Percentiles rank a stretch among this genome's conserved stretches.
These are phyloP conservation scores for Chiridota heheva DNA, from an alignment of 35 echinoderm and acorn worm species.

Conservation along the genomic window DNA sequence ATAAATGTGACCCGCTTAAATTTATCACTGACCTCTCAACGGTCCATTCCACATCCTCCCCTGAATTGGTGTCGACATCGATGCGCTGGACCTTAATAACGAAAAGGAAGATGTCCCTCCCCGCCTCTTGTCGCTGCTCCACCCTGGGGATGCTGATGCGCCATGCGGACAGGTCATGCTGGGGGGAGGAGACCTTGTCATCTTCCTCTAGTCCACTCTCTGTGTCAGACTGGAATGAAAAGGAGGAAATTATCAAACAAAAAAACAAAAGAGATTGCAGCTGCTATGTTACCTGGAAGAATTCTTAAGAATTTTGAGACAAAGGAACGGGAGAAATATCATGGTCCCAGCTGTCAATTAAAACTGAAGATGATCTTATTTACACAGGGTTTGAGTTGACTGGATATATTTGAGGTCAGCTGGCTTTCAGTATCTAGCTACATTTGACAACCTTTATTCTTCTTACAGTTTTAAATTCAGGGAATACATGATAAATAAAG, in stretches of 20 bases:
- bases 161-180: constrained; percentile 88
- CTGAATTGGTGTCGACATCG: constrained; percentile 71
- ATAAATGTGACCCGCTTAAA: too few relatives aligned
- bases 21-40: constrained; percentile 72
- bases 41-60: constrained; percentile 74
- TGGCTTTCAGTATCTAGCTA: too few relatives aligned
- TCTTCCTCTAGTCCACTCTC: constrained; percentile 59
- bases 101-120: constrained; percentile 70
- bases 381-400: too few relatives aligned
- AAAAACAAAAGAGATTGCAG: not conserved
- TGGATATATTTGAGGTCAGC: too few relatives aligned
- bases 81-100: constrained; percentile 78
- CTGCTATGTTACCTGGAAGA: not conserved
- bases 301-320: not conserved
- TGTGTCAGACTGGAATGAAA: constrained; percentile 63
- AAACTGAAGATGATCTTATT: too few relatives aligned
- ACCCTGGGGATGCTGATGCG: constrained; percentile 78
- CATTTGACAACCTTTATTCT: constrained; percentile 14
- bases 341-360: too few relatives aligned
- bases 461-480: constrained; percentile 17
- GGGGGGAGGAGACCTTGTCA: constrained; percentile 59
- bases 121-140: constrained; percentile 57
- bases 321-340: not conserved
- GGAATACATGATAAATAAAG: too few relatives aligned
- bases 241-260: not conserved